Evolutionary conservation across 2,888 invertebrate genomes (phyloP).

Genomic region (Tetrapedia diversipes): DNA sequence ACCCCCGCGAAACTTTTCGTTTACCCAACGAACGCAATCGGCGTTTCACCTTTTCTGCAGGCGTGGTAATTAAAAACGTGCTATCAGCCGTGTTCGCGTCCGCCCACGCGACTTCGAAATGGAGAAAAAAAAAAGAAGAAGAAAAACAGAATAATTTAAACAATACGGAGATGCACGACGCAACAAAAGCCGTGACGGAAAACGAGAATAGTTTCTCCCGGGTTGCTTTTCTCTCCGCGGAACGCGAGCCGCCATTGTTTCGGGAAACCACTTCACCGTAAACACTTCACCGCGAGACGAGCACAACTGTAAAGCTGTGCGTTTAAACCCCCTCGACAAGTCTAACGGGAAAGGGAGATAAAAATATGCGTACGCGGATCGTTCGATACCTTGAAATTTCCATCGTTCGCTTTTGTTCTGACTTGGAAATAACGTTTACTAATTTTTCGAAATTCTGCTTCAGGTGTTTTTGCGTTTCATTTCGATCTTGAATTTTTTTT

Average conservation of each 20-base stretch:
- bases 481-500: no score
- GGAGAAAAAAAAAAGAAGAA: no score
- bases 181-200: not conserved
- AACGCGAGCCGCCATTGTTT: constrained; percentile 4
- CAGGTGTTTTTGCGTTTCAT: no score
- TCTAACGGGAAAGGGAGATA: not conserved
- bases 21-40: not conserved
- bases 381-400: not conserved
- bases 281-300: constrained; percentile 10
- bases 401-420: not conserved
- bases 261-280: constrained; percentile 15
- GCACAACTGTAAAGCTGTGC: not conserved
- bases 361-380: not conserved
- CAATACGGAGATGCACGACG: not conserved
- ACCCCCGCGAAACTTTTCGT: not conserved
- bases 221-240: not conserved
- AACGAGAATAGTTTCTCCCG: not conserved
- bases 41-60: not conserved
- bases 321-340: not conserved
- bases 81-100: not conserved
- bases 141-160: constrained; percentile 30
- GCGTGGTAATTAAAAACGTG: constrained; percentile 33
- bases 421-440: no score
- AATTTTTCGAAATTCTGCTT: no score
- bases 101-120: not conserved